phyloP scores from a whole-genome alignment of 2,888 invertebrate genomes.

The Caenorhabditis sinica region DNA sequence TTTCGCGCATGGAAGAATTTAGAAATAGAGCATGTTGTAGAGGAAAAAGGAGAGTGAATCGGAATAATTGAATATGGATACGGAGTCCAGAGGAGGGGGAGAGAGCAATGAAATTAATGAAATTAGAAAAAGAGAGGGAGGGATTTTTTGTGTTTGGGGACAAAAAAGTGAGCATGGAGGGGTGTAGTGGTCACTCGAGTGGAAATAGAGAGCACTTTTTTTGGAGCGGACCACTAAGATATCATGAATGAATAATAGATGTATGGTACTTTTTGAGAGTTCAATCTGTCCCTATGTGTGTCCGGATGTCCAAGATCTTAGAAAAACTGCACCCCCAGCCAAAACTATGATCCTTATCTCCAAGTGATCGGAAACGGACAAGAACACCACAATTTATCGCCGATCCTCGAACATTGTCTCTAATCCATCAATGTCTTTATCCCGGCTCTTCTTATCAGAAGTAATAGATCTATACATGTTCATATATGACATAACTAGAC shows the following conservation, averaged over 20 bases:
- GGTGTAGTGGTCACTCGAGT: conserved; percentile 17
- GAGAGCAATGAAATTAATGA: conserved; percentile 8
- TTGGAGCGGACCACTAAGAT: not conserved
- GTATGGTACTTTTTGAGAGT: not conserved
- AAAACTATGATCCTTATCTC: not conserved
- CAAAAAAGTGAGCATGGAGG: not conserved
- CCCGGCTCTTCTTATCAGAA: conserved; percentile 11
- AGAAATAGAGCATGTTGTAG: not conserved
- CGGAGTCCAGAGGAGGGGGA: too few species aligned
- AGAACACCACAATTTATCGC: not conserved
- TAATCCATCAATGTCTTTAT: not conserved
- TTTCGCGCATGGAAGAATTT: conserved; percentile 38
- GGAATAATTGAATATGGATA: conserved; percentile 34
- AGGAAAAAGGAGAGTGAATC: not conserved
- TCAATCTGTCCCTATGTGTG: too few species aligned
- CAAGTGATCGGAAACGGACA: not conserved
- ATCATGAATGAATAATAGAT: not conserved
- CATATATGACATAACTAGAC: conserved; percentile 4
- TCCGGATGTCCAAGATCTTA: too few species aligned
- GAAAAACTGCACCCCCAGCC: too few species aligned
- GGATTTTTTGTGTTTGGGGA: not conserved
- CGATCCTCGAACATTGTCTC: not conserved
- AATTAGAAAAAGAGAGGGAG: too few species aligned
- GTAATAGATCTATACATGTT: conserved; percentile 38
- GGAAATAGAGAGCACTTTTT: conserved; percentile 3